A percentile compares a stretch with the other conserved stretches of the same genome.
These are phyloP conservation scores for Lampris incognitus DNA, from an alignment of 2,113 vertebrate genomes.

Conservation along the genomic window DNA sequence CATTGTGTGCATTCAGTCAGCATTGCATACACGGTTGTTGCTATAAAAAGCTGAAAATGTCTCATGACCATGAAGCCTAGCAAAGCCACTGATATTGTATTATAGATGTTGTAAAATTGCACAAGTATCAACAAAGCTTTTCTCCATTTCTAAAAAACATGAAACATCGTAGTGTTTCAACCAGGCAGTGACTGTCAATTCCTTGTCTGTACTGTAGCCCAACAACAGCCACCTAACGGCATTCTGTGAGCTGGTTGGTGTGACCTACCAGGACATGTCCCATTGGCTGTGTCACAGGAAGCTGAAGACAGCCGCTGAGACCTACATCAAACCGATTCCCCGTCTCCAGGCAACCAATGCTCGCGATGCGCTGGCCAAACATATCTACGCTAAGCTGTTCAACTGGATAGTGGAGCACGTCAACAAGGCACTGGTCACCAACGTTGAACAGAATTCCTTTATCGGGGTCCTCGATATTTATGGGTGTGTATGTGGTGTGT, in stretches of 20 bases:
- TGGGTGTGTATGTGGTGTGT: conserved; percentile 80
- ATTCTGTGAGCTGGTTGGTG: conserved; percentile 95
- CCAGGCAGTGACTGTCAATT: neutral
- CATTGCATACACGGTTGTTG: too few species aligned
- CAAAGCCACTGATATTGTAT: too few species aligned
- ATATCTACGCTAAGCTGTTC: conserved; percentile 98
- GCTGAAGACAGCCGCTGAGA: conserved; percentile 93
- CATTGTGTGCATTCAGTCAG: too few species aligned
- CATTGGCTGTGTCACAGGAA: conserved; percentile 99
- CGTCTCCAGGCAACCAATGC: conserved; percentile 94
- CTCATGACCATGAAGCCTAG: too few species aligned
- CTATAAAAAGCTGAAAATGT: too few species aligned
- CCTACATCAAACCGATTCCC: conserved; percentile 94
- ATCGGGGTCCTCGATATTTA: conserved; percentile 99
- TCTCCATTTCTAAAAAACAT: neutral
- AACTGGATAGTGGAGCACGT: conserved; percentile 98
- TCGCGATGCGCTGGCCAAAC: conserved; percentile 95
- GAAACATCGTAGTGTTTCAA: neutral
- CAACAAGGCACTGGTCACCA: conserved; percentile 92
- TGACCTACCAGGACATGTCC: conserved; percentile 95
- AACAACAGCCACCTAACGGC: conserved; percentile 90
- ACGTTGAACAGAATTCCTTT: conserved; percentile 94
- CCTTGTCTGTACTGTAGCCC: conserved; percentile 77
- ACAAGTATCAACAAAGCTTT: neutral
- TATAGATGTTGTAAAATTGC: too few species aligned